These are phyloP conservation scores for Solen grandis DNA, from an alignment of 1,140 invertebrate species.

Conservation along the genomic window DNA sequence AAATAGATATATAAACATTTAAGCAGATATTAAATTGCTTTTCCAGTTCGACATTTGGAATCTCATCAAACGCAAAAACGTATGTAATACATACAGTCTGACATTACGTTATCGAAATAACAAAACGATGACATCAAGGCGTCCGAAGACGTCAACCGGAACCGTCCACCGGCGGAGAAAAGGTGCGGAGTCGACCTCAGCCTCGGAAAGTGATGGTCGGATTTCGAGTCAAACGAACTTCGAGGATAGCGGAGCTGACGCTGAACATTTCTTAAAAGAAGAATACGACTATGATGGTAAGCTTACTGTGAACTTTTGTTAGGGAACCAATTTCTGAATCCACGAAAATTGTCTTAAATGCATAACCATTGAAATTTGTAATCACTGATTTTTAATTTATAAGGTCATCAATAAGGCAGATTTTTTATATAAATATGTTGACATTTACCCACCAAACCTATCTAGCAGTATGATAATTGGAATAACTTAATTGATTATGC, in stretches of 20 bases:
- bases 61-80: slow-evolving; percentile 29
- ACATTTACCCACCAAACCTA: background rate
- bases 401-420: background rate
- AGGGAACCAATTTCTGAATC: background rate
- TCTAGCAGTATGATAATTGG: background rate
- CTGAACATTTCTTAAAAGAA: slow-evolving; percentile 24
- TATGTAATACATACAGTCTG: slow-evolving; percentile 8
- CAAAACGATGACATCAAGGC: background rate
- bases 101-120: slow-evolving; percentile 20
- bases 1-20: too few species aligned
- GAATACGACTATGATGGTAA: slow-evolving; percentile 47
- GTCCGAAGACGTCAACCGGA: background rate
- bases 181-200: slow-evolving; percentile 1
- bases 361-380: background rate
- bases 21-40: background rate
- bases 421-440: background rate
- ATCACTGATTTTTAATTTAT: background rate
- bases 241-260: background rate
- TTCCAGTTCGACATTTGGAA: slow-evolving; percentile 52
- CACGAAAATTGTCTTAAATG: background rate
- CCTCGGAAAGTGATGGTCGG: slow-evolving; percentile 7
- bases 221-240: background rate
- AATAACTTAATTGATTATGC: background rate
- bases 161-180: slow-evolving; percentile 28
- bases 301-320: background rate